A percentile compares a stretch with the other conserved stretches of the same genome.
Conservation (phyloP, 2,888 invertebrate genomes). For the Opisthograptis luteolata region DNA sequence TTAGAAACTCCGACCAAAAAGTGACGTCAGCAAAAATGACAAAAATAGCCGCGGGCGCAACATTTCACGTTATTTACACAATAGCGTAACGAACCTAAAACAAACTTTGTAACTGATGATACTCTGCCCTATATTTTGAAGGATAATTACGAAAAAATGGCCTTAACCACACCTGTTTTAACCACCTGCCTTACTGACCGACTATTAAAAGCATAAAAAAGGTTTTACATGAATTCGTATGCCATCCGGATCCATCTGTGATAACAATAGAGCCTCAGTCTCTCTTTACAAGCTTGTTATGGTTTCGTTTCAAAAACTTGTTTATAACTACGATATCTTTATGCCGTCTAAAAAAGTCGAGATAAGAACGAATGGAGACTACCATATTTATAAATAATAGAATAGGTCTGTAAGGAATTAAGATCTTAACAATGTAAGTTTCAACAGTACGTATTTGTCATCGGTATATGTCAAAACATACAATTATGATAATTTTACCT, state of each 20-base stretch:
- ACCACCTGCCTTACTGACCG: conserved; percentile 72
- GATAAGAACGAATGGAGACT: too few relatives aligned
- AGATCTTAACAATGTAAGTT: too few relatives aligned
- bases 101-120: conserved; percentile 73
- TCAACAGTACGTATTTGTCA: too few relatives aligned
- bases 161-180: conserved; percentile 64
- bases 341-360: too few relatives aligned
- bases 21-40: conserved; percentile 77
- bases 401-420: too few relatives aligned
- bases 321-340: neutral
- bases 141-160: conserved; percentile 53
- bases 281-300: neutral
- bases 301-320: neutral
- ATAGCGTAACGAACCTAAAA: conserved; percentile 77
- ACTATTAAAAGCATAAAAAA: conserved; percentile 58
- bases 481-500: neutral
- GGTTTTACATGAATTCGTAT: conserved; percentile 48
- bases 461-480: too few relatives aligned
- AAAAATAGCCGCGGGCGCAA: conserved; percentile 52
- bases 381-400: too few relatives aligned
- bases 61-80: conserved; percentile 63
- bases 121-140: conserved; percentile 58
- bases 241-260: conserved; percentile 31
- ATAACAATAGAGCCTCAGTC: conserved; percentile 54
- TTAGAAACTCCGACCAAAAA: conserved; percentile 61